Conservation (phyloP, 2,888 invertebrate species). For the Craniophora ligustri region DNA sequence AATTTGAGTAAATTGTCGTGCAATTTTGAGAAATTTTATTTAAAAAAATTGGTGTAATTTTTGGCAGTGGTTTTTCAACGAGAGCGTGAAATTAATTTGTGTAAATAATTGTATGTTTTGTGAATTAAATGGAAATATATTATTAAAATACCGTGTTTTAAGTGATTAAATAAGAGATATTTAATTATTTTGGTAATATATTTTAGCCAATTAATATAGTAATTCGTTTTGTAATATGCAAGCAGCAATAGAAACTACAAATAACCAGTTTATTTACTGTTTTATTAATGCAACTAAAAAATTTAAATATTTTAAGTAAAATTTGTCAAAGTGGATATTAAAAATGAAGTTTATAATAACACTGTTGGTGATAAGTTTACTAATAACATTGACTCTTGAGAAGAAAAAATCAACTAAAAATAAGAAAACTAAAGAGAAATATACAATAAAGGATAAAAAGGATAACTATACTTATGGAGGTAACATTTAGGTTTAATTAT, state of each 20-base stretch:
- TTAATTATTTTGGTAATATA: too few species aligned
- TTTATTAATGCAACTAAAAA: background rate
- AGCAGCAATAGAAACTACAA: background rate
- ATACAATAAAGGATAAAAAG: background rate
- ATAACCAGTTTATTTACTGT: too few species aligned
- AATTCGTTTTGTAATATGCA: too few species aligned
- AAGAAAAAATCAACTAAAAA: slow-evolving; percentile 30
- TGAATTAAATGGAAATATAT: background rate
- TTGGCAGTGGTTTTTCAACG: background rate
- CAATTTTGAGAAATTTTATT: slow-evolving; percentile 1
- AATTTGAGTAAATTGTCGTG: background rate
- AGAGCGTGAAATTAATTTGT: background rate
- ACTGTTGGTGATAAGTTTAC: slow-evolving; percentile 20
- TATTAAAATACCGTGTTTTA: background rate
- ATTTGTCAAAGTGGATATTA: background rate
- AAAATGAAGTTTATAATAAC: slow-evolving; percentile 36
- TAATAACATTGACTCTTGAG: slow-evolving; percentile 20
- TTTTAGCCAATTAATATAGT: too few species aligned
- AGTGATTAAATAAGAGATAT: too few species aligned
- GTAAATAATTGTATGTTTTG: background rate
- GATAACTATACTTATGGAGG: slow-evolving; percentile 32
- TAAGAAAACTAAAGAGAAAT: slow-evolving; percentile 24
- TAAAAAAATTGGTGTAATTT: background rate
- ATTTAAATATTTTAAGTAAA: background rate
- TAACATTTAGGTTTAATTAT: slow-evolving; percentile 8